These are phyloP conservation scores for Callyntrura sp. DNA, from an alignment of 2,888 invertebrate species.

Conservation along the genomic window DNA sequence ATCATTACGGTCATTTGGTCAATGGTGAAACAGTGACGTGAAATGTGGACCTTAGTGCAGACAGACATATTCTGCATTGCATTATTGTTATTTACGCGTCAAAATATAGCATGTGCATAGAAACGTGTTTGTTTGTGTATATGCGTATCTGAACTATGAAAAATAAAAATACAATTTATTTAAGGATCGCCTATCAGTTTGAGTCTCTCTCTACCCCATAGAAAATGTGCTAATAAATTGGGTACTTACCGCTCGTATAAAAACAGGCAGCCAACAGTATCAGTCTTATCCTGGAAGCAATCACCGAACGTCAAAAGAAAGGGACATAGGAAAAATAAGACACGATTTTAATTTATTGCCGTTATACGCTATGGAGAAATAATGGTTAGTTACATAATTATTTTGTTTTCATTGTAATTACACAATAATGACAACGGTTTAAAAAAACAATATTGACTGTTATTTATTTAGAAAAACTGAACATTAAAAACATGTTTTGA, in stretches of 20 bases:
- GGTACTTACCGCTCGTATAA: constrained; percentile 85
- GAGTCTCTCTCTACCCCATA: too few species aligned
- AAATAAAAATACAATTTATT: too few species aligned
- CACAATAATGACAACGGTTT: not conserved
- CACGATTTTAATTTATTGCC: not conserved
- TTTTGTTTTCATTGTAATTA: not conserved
- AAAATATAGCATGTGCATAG: too few species aligned
- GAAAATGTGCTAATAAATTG: too few species aligned
- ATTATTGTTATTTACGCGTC: too few species aligned
- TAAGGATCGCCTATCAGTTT: too few species aligned
- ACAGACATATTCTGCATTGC: too few species aligned
- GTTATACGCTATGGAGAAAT: not conserved
- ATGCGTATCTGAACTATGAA: not conserved
- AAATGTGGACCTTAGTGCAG: too few species aligned
- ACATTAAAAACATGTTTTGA: not conserved
- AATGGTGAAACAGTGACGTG: too few species aligned
- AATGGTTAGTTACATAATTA: not conserved
- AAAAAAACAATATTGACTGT: not conserved
- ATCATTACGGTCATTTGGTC: too few species aligned
- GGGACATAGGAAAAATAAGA: constrained; percentile 63
- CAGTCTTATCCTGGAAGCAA: constrained; percentile 85
- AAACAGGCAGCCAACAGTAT: constrained; percentile 86
- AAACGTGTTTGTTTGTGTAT: too few species aligned
- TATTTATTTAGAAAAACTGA: not conserved
- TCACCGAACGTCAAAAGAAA: not conserved